These are phyloP conservation scores for Porites lobata DNA, from an alignment of 92 coral and sea anemone species.

Conservation along the genomic window DNA sequence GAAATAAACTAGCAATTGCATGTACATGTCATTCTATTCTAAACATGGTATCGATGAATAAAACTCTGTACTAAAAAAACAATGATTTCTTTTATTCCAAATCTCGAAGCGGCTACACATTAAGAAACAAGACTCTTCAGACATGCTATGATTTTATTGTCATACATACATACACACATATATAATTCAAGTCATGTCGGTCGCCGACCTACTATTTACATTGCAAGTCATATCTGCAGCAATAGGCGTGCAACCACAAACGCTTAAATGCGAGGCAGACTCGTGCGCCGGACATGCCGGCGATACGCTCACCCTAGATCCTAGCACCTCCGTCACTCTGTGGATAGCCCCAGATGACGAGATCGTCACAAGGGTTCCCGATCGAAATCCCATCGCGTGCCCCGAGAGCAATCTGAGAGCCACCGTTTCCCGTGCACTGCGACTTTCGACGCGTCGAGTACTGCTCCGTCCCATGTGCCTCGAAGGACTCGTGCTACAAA, in stretches of 20 bases:
- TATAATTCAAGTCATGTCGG: neutral
- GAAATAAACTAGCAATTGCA: too few species aligned
- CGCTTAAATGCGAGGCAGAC: neutral
- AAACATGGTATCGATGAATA: too few species aligned
- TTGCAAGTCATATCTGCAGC: neutral
- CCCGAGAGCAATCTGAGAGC: neutral
- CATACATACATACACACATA: too few species aligned
- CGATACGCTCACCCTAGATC: neutral
- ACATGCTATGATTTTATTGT: too few species aligned
- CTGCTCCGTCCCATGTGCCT: slow-evolving; percentile 15
- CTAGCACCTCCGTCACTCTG: neutral
- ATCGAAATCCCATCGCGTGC: neutral
- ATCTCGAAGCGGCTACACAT: too few species aligned
- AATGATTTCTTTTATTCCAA: too few species aligned
- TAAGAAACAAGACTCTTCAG: too few species aligned
- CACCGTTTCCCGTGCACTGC: neutral
- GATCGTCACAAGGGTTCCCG: neutral
- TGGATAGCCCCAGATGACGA: slow-evolving; percentile 30
- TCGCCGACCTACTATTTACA: neutral
- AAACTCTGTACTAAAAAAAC: too few species aligned
- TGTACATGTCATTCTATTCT: too few species aligned
- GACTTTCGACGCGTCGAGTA: neutral
- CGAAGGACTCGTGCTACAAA: slow-evolving; percentile 9
- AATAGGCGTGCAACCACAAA: neutral
- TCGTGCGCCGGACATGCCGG: neutral